A percentile compares a stretch with the other conserved stretches of the same genome.
Evolutionary conservation across 92 coral and sea anemone species (phyloP).

Genomic region (Actinernus sp.): DNA sequence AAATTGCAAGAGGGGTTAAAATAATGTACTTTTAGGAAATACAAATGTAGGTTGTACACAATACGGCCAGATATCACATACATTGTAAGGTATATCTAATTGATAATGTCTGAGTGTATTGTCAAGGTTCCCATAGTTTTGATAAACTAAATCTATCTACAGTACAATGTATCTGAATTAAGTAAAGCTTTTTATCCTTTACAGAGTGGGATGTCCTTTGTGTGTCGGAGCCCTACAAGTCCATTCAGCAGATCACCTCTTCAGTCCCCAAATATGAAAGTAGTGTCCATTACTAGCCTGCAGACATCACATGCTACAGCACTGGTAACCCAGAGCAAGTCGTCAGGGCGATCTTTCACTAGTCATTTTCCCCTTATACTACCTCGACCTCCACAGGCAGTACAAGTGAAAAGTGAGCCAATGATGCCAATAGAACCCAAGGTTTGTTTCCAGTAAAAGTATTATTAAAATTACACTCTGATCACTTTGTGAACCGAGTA

Average conservation of each 20-base stretch:
- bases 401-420: background rate
- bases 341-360: constrained; percentile 17
- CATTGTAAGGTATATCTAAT: too few species aligned
- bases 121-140: too few species aligned
- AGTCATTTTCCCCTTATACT: constrained; percentile 38
- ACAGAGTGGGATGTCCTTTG: constrained; percentile 19
- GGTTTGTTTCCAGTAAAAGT: too few species aligned
- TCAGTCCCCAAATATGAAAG: constrained; percentile 8
- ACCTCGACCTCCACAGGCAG: constrained; percentile 25
- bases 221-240: constrained; percentile 21
- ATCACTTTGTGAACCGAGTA: too few species aligned
- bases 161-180: background rate
- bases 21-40: too few species aligned
- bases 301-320: background rate
- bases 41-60: too few species aligned
- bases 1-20: too few species aligned
- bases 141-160: background rate
- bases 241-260: constrained; percentile 4
- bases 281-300: background rate
- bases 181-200: background rate
- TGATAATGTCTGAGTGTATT: too few species aligned
- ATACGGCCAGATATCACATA: too few species aligned
- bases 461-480: too few species aligned
- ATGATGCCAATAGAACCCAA: constrained; percentile 1
- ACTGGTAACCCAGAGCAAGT: background rate